Evolutionary conservation across 2,888 invertebrate species (phyloP).

Genomic region (Leucophenga maculata): DNA sequence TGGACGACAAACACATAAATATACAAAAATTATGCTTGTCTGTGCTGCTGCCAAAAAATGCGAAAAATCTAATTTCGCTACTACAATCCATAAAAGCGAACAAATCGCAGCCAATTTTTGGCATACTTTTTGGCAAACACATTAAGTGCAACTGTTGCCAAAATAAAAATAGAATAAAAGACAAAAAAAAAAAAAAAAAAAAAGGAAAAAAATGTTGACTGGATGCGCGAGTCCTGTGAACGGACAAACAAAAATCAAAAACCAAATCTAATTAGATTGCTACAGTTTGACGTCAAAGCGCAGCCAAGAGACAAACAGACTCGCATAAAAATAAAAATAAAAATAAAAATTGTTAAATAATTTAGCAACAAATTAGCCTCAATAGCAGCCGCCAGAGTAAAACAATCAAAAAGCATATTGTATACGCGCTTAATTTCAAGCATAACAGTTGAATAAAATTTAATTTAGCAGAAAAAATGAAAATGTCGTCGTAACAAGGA

Average conservation of each 20-base stretch:
- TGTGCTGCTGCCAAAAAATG: neutral
- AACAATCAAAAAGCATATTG: constrained; percentile 39
- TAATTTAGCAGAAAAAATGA: constrained; percentile 54
- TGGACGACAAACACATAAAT: constrained; percentile 6
- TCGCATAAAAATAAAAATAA: neutral
- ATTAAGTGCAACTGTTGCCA: constrained; percentile 62
- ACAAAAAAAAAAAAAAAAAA: constrained; percentile 29
- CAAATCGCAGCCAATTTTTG: constrained; percentile 9
- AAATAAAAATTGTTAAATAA: constrained; percentile 57
- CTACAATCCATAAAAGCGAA: neutral
- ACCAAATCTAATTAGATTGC: constrained; percentile 10
- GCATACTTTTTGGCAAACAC: constrained; percentile 52
- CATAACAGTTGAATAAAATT: constrained; percentile 63
- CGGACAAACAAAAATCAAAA: neutral
- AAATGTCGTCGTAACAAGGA: neutral
- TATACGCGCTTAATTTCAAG: constrained; percentile 47
- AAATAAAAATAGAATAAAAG: too few relatives aligned
- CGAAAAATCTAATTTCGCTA: neutral
- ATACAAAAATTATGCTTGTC: neutral
- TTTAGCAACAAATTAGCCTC: constrained; percentile 61
- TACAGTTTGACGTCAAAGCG: neutral
- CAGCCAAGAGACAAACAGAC: neutral
- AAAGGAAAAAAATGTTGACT: neutral
- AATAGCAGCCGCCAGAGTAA: constrained; percentile 26
- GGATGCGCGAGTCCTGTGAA: neutral